A percentile compares a stretch with the other conserved stretches of the same genome.
phyloP scores from a whole-genome alignment of 2,888 invertebrate genomes.

The Drosophila affinis region DNA sequence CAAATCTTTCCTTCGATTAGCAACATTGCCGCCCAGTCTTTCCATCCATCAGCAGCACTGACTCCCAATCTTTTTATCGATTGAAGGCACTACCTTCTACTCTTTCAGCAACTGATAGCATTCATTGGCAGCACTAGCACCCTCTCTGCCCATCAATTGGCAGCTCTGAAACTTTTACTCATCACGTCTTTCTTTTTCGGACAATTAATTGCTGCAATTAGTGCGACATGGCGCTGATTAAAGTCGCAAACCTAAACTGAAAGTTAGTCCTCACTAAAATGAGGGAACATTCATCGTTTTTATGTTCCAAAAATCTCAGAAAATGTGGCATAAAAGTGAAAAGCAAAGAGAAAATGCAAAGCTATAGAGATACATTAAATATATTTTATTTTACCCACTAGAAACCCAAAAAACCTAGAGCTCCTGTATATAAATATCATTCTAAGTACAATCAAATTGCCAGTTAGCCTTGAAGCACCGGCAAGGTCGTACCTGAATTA shows the following conservation, averaged over 20 bases:
- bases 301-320: not conserved
- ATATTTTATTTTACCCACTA: not conserved
- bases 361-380: too few species aligned
- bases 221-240: slow-evolving; percentile 73
- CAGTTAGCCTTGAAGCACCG: not conserved
- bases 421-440: not conserved
- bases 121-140: slow-evolving; percentile 8
- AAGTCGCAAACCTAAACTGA: slow-evolving; percentile 32
- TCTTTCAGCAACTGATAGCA: not conserved
- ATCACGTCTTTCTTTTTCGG: slow-evolving; percentile 33
- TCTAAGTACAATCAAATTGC: not conserved
- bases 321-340: not conserved
- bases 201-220: slow-evolving; percentile 76
- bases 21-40: slow-evolving; percentile 15
- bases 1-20: not conserved
- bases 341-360: not conserved
- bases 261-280: slow-evolving; percentile 14
- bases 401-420: not conserved
- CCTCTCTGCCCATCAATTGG: slow-evolving; percentile 15
- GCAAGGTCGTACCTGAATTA: not conserved
- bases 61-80: slow-evolving; percentile 16
- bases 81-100: not conserved
- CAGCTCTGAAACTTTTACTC: slow-evolving; percentile 29
- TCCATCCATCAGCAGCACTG: not conserved
- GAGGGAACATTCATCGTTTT: slow-evolving; percentile 8